These are phyloP conservation scores for Gortyna flavago DNA, from an alignment of 2,888 invertebrate species.

Conservation along the genomic window DNA sequence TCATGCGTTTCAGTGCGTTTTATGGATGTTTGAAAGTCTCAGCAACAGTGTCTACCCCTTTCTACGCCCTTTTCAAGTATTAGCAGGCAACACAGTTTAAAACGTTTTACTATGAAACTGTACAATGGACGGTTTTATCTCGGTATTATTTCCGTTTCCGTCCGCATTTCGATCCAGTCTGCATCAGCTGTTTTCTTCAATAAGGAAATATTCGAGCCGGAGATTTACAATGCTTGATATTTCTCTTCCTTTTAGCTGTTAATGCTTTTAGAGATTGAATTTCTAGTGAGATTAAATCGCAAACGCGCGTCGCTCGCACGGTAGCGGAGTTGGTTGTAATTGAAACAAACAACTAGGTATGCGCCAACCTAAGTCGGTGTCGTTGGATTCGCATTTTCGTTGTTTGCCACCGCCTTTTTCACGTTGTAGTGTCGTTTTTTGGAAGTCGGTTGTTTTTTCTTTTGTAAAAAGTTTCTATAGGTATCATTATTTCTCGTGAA, in stretches of 20 bases:
- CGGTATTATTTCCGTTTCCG: constrained; percentile 50
- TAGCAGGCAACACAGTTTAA: constrained; percentile 13
- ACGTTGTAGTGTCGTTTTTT: too few species aligned
- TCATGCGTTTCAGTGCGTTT: neutral
- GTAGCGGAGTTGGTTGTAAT: neutral
- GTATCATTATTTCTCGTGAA: too few species aligned
- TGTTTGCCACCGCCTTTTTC: too few species aligned
- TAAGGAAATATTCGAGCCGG: constrained; percentile 56
- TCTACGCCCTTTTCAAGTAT: neutral
- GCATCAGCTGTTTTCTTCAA: constrained; percentile 64
- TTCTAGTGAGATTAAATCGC: constrained; percentile 39
- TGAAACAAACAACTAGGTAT: neutral
- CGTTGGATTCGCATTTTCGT: too few species aligned
- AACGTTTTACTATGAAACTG: constrained; percentile 42
- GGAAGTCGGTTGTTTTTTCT: too few species aligned
- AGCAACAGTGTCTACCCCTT: neutral
- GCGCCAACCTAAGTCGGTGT: neutral
- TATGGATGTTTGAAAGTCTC: neutral
- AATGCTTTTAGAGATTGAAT: constrained; percentile 34
- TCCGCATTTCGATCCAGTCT: constrained; percentile 56
- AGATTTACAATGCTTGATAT: constrained; percentile 54
- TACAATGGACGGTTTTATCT: constrained; percentile 45
- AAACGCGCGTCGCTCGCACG: constrained; percentile 16
- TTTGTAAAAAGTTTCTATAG: too few species aligned
- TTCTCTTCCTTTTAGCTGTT: constrained; percentile 50